These are phyloP conservation scores for Drosophila ironensis DNA, from an alignment of 1,140 invertebrate genomes.

Conservation along the genomic window DNA sequence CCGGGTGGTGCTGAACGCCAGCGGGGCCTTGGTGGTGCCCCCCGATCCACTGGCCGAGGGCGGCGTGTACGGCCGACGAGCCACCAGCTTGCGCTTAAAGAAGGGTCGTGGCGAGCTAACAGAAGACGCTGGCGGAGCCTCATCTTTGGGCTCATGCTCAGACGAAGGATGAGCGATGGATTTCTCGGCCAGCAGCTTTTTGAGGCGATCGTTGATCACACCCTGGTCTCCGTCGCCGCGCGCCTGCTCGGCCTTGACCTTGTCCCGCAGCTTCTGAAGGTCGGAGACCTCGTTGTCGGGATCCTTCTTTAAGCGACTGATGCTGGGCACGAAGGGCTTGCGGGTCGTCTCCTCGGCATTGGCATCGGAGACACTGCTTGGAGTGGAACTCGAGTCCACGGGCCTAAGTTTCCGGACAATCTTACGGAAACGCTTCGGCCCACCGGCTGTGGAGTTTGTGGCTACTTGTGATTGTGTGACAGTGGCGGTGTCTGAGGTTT, in stretches of 20 bases:
- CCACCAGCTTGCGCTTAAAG: constrained; percentile 68
- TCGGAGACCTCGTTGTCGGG: constrained; percentile 32
- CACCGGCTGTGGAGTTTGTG: constrained; percentile 28
- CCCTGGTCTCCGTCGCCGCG: constrained; percentile 51
- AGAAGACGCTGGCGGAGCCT: neutral
- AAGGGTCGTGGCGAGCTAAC: constrained; percentile 46
- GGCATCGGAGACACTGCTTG: constrained; percentile 1
- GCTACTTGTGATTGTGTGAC: constrained; percentile 14
- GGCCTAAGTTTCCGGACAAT: constrained; percentile 68
- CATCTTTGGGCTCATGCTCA: neutral
- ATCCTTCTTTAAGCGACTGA: constrained; percentile 23
- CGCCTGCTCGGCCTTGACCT: constrained; percentile 60
- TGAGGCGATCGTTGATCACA: constrained; percentile 56
- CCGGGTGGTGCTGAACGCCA: constrained; percentile 34
- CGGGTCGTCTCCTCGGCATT: constrained; percentile 38
- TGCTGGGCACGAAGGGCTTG: constrained; percentile 54
- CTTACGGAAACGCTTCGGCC: constrained; percentile 70
- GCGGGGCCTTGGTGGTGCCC: constrained; percentile 22
- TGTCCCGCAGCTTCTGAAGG: constrained; percentile 58
- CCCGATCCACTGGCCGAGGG: neutral
- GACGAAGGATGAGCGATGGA: neutral
- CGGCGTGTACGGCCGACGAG: constrained; percentile 53
- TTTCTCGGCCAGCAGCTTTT: constrained; percentile 53
- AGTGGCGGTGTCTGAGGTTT: constrained; percentile 7
- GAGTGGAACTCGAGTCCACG: constrained; percentile 12